phyloP scores from a whole-genome alignment of 2,888 invertebrate genomes.

The Tineola bisselliella region DNA sequence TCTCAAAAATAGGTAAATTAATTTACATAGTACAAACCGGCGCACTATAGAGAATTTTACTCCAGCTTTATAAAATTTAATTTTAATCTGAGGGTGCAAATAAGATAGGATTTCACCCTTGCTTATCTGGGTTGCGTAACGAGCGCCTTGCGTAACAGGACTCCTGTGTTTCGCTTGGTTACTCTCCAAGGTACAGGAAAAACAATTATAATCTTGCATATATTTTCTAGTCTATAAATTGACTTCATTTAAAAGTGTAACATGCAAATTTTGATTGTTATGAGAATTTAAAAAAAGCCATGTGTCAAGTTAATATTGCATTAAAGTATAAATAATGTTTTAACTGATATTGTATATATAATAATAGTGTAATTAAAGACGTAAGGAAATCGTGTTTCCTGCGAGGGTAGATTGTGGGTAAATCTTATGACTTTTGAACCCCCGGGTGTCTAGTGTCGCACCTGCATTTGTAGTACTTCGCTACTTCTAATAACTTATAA shows the following conservation, averaged over 20 bases:
- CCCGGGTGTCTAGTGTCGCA: neutral
- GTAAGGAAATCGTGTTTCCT: neutral
- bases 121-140: slow-evolving; percentile 22
- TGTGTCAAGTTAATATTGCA: too few species aligned
- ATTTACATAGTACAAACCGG: neutral
- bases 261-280: too few species aligned
- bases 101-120: slow-evolving; percentile 50
- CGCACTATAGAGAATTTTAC: slow-evolving; percentile 15
- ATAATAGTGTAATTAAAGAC: neutral
- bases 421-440: neutral
- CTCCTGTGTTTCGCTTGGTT: slow-evolving; percentile 16
- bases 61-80: slow-evolving; percentile 59
- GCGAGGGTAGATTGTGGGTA: neutral
- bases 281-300: too few species aligned
- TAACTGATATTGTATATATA: neutral
- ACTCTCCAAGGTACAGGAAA: slow-evolving; percentile 15
- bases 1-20: neutral
- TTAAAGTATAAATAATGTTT: too few species aligned
- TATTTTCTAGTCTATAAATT: neutral
- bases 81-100: slow-evolving; percentile 57
- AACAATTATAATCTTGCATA: neutral
- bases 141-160: slow-evolving; percentile 17
- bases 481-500: neutral
- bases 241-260: neutral
- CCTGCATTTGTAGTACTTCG: slow-evolving; percentile 1